These are phyloP conservation scores for Naja naja DNA, from an alignment of 2,113 vertebrate genomes.

Conservation along the genomic window DNA sequence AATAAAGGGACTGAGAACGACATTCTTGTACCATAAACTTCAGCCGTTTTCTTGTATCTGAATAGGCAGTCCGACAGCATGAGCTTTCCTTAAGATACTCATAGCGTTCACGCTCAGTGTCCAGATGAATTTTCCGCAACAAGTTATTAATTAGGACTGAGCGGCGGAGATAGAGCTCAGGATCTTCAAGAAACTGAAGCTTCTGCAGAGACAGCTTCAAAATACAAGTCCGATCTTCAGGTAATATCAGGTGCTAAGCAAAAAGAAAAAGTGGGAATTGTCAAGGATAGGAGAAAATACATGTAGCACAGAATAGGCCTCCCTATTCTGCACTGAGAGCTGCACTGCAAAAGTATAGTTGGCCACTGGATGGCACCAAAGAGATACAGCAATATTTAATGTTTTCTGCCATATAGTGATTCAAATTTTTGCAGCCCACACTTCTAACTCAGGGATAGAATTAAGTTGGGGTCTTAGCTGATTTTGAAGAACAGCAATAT, in stretches of 20 bases:
- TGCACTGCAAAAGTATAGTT: neutral
- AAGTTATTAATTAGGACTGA: constrained; percentile 99
- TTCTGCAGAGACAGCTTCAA: constrained; percentile 96
- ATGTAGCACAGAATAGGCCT: neutral
- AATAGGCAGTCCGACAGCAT: constrained; percentile 72
- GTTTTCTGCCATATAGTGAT: neutral
- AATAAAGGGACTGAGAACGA: constrained; percentile 82
- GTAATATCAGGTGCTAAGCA: constrained; percentile 90
- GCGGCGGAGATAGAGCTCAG: constrained; percentile 90
- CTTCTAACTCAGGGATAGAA: neutral
- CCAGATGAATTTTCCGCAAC: constrained; percentile 94
- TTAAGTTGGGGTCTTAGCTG: neutral
- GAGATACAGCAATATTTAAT: neutral
- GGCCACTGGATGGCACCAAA: neutral
- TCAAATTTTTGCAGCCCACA: neutral
- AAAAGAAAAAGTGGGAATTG: neutral
- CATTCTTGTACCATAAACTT: constrained; percentile 91
- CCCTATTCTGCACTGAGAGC: neutral
- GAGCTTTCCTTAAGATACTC: constrained; percentile 78
- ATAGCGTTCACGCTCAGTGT: constrained; percentile 84
- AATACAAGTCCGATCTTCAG: constrained; percentile 95
- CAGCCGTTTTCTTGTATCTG: constrained; percentile 86
- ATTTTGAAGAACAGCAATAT: neutral
- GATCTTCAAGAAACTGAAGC: constrained; percentile 94
- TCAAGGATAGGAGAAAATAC: neutral